These are phyloP conservation scores for Isaurus tuberculatus DNA, from an alignment of 92 coral and sea anemone species.

Conservation along the genomic window DNA sequence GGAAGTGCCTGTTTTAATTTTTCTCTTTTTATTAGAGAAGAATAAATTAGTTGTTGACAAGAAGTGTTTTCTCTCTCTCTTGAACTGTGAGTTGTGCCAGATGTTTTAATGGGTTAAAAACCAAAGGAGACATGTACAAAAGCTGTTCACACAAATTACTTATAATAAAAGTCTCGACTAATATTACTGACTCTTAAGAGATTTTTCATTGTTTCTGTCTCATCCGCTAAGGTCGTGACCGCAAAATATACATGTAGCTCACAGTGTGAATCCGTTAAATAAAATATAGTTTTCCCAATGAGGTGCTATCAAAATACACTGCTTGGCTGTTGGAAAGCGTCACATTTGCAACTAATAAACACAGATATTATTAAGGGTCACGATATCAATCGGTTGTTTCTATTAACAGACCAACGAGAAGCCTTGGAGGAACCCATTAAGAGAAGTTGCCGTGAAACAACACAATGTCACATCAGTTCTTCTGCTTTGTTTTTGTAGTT, in stretches of 20 bases:
- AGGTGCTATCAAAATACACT: slow-evolving; percentile 6
- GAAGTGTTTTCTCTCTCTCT: neutral
- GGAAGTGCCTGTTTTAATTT: neutral
- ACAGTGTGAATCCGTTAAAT: neutral
- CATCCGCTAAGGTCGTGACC: slow-evolving; percentile 48
- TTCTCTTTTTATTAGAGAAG: neutral
- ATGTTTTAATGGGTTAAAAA: neutral
- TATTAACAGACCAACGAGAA: neutral
- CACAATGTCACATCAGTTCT: slow-evolving; percentile 20
- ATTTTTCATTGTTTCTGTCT: neutral
- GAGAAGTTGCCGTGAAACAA: neutral
- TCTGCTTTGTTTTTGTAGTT: neutral
- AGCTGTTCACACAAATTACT: neutral
- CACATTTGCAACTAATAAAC: slow-evolving; percentile 36
- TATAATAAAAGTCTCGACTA: neutral
- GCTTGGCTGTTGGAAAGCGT: slow-evolving; percentile 33
- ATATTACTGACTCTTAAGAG: neutral
- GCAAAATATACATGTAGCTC: neutral
- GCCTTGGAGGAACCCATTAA: neutral
- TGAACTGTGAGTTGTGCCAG: neutral
- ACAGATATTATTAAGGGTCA: slow-evolving; percentile 24
- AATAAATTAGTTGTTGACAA: neutral
- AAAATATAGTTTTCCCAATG: neutral
- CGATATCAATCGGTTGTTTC: neutral
- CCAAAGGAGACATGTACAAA: neutral